Conservation (phyloP, 2,888 invertebrate species). For the Pteria penguin region DNA sequence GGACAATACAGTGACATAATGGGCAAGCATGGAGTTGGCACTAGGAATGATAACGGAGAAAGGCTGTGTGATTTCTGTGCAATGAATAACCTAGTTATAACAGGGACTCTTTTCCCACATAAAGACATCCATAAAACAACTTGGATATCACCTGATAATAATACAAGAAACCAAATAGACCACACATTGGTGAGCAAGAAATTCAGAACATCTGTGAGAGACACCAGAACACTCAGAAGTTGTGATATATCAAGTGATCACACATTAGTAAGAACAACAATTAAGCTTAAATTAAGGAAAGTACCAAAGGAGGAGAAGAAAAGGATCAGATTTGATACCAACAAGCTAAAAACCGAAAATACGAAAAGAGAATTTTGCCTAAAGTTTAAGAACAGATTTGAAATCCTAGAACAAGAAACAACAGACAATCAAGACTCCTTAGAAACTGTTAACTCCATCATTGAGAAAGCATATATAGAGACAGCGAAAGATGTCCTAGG, state of each 20-base stretch:
- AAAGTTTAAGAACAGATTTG: background rate
- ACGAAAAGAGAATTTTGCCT: background rate
- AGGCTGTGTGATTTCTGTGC: conserved; percentile 6
- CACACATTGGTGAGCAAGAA: background rate
- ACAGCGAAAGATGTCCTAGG: background rate
- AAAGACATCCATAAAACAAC: background rate
- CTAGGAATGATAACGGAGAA: conserved; percentile 11
- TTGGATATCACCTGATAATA: background rate
- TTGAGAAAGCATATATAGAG: background rate
- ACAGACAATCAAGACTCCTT: background rate
- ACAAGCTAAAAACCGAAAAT: background rate
- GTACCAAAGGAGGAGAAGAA: background rate
- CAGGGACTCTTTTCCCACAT: conserved; percentile 1
- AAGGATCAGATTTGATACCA: background rate
- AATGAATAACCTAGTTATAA: conserved; percentile 18
- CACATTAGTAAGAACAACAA: background rate
- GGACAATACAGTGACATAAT: background rate
- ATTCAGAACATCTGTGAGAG: background rate
- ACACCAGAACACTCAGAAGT: background rate
- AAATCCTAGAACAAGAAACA: background rate
- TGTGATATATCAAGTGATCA: background rate
- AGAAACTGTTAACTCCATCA: background rate
- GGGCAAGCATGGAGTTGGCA: too few species aligned
- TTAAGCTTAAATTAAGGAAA: background rate
- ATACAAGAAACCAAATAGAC: background rate